Percentiles rank a stretch among this genome's conserved stretches.
These are phyloP conservation scores for Lacanobia oleracea DNA, from an alignment of 2,888 invertebrate genomes.

Conservation along the genomic window DNA sequence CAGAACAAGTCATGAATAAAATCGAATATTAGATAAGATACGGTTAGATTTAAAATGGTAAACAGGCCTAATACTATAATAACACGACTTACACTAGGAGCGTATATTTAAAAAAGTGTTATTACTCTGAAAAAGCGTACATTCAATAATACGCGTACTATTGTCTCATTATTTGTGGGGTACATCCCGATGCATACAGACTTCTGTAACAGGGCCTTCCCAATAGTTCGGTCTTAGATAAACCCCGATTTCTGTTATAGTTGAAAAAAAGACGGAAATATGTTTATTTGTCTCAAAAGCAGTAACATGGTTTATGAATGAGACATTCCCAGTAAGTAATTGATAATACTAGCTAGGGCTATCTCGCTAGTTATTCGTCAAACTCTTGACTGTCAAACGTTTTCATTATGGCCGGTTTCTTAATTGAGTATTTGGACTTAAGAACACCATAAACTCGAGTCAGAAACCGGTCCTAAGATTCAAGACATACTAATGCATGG, in stretches of 20 bases:
- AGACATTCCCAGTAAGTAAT: too few species aligned
- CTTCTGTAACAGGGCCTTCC: slow-evolving; percentile 26
- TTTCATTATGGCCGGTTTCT: too few species aligned
- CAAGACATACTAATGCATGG: neutral
- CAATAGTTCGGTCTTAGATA: slow-evolving; percentile 46
- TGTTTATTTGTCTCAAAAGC: neutral
- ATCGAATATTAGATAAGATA: slow-evolving; percentile 54
- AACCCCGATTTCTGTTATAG: neutral
- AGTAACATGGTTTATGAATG: too few species aligned
- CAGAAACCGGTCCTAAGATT: neutral
- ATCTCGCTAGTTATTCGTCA: too few species aligned
- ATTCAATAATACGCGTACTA: slow-evolving; percentile 69
- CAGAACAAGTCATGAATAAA: slow-evolving; percentile 38
- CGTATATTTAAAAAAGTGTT: slow-evolving; percentile 68
- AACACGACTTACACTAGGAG: slow-evolving; percentile 71
- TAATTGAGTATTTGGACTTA: too few species aligned
- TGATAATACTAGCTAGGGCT: too few species aligned
- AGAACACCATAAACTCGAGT: neutral
- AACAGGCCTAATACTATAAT: slow-evolving; percentile 64
- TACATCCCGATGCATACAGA: slow-evolving; percentile 45
- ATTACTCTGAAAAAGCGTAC: slow-evolving; percentile 71
- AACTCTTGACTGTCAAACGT: too few species aligned
- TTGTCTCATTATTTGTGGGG: slow-evolving; percentile 71
- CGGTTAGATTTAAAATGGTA: slow-evolving; percentile 65
- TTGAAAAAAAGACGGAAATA: too few species aligned